These are phyloP conservation scores for Zaprionus lineosus DNA, from an alignment of 2,888 invertebrate genomes.

Conservation along the genomic window DNA sequence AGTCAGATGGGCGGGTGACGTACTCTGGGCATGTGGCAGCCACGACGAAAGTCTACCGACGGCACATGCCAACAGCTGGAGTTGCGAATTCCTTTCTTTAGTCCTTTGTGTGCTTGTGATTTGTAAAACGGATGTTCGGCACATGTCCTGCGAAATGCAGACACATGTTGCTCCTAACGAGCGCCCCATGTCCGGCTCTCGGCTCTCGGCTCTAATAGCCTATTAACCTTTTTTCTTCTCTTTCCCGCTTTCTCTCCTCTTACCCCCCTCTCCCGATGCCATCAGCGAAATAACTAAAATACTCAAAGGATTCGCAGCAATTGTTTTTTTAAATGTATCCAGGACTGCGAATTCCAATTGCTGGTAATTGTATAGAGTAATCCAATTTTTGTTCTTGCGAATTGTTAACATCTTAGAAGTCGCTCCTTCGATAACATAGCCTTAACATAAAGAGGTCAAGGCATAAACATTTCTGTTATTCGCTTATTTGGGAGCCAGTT, in stretches of 20 bases:
- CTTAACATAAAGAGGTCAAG: no score
- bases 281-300: slow-evolving; percentile 28
- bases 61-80: slow-evolving; percentile 25
- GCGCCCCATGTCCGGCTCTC: slow-evolving; percentile 9
- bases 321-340: no score
- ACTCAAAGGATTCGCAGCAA: slow-evolving; percentile 21
- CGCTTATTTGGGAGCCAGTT: no score
- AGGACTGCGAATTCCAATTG: no score
- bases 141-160: slow-evolving; percentile 54
- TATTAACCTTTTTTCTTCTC: slow-evolving; percentile 21
- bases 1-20: no score
- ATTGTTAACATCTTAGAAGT: no score
- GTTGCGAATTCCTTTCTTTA: slow-evolving; percentile 37
- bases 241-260: slow-evolving; percentile 12
- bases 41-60: slow-evolving; percentile 8
- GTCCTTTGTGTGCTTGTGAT: slow-evolving; percentile 45
- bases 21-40: slow-evolving; percentile 1
- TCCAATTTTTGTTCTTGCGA: no score
- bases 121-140: slow-evolving; percentile 64
- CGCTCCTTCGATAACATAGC: no score
- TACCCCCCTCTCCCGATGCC: no score
- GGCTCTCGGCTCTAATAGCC: background rate
- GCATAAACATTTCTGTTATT: no score
- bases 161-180: slow-evolving; percentile 60
- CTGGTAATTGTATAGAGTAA: no score